Conservation (phyloP, 2,888 invertebrate species). For the Eupeodes luniger region DNA sequence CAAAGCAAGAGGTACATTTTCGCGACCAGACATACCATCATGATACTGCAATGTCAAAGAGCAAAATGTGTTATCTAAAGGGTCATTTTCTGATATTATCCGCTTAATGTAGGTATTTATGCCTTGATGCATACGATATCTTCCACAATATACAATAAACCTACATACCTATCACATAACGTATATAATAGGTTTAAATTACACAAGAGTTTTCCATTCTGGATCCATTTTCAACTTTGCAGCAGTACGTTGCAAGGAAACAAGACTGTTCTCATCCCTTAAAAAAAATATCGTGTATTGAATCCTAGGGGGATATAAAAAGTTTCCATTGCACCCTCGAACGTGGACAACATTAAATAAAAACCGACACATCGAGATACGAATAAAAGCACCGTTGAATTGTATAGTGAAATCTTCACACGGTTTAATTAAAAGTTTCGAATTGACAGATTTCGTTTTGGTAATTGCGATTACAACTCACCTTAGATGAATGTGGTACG, state of each 20-base stretch:
- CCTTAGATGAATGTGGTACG: neutral
- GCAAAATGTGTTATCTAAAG: slow-evolving; percentile 22
- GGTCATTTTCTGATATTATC: neutral
- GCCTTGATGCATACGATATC: too few species aligned
- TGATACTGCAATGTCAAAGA: slow-evolving; percentile 34
- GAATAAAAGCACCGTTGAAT: slow-evolving; percentile 52
- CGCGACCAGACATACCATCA: slow-evolving; percentile 22
- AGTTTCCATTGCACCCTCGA: slow-evolving; percentile 26
- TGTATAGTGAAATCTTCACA: slow-evolving; percentile 19
- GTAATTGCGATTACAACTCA: neutral
- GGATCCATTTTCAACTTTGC: slow-evolving; percentile 12
- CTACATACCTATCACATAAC: too few species aligned
- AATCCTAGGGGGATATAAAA: slow-evolving; percentile 10
- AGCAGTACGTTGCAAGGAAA: slow-evolving; percentile 6
- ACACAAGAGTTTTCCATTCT: neutral
- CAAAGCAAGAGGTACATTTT: slow-evolving; percentile 2
- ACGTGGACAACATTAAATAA: slow-evolving; percentile 40
- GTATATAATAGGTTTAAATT: too few species aligned
- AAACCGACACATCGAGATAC: slow-evolving; percentile 5
- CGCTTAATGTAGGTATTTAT: neutral
- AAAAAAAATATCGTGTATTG: neutral
- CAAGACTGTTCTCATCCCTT: neutral
- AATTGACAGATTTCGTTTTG: slow-evolving; percentile 38
- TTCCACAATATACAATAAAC: too few species aligned
- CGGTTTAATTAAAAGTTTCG: slow-evolving; percentile 63